A percentile compares a stretch with the other conserved stretches of the same genome.
Conservation (phyloP, 2,888 invertebrate genomes). For the Micoletzkya japonica region DNA sequence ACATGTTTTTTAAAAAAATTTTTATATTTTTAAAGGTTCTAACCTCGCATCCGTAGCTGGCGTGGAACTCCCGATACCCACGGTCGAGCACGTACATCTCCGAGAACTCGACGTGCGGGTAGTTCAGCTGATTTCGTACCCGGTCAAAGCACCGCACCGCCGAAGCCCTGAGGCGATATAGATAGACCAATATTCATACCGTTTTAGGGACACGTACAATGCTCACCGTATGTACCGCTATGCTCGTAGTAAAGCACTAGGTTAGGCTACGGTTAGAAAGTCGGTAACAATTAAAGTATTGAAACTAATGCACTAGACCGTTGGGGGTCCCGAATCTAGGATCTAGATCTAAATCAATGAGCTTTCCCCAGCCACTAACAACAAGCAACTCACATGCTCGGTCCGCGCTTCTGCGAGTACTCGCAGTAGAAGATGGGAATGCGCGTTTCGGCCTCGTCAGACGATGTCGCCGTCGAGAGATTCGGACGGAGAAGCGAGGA, state of each 20-base stretch:
- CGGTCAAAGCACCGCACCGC: constrained; percentile 29
- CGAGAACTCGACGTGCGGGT: constrained; percentile 25
- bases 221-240: too few relatives aligned
- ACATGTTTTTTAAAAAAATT: neutral
- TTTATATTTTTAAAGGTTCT: neutral
- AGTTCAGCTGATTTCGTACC: constrained; percentile 1
- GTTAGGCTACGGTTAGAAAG: too few relatives aligned
- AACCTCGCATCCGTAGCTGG: neutral
- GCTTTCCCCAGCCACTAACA: too few relatives aligned
- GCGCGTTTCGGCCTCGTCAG: neutral
- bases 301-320: too few relatives aligned
- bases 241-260: too few relatives aligned
- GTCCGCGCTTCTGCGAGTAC: constrained; percentile 24
- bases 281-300: too few relatives aligned
- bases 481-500: neutral
- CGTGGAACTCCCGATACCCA: constrained; percentile 30
- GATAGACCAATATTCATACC: neutral
- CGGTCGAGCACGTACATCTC: constrained; percentile 31
- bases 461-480: neutral
- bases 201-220: too few relatives aligned
- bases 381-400: constrained; percentile 22
- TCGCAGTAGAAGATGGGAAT: constrained; percentile 31
- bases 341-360: too few relatives aligned
- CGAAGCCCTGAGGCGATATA: constrained; percentile 1
- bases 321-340: too few relatives aligned